phyloP scores from a whole-genome alignment of 2,888 invertebrate genomes.

The Sesamia inferens region DNA sequence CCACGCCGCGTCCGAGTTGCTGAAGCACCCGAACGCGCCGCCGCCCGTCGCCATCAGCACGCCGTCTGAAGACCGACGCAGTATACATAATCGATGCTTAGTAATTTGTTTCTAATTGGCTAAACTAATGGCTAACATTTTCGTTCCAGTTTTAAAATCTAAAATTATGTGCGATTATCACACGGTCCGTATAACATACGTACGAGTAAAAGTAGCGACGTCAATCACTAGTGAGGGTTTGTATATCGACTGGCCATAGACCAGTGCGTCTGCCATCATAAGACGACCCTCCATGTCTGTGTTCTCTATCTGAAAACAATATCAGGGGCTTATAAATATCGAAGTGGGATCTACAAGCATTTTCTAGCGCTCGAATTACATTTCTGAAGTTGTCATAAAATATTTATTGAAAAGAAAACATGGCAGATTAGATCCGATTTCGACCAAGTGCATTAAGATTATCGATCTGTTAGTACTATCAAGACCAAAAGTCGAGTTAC shows the following conservation, averaged over 20 bases:
- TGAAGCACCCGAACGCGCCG: slow-evolving; percentile 93
- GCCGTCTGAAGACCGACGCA: slow-evolving; percentile 83
- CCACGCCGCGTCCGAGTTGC: slow-evolving; percentile 92
- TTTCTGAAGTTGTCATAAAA: background rate
- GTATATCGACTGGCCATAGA: slow-evolving; percentile 91
- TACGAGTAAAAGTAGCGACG: slow-evolving; percentile 92
- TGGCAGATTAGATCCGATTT: background rate
- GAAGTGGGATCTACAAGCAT: background rate
- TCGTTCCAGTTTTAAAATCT: background rate
- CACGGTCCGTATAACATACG: slow-evolving; percentile 33
- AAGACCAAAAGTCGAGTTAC: too few species aligned
- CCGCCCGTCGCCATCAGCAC: slow-evolving; percentile 91
- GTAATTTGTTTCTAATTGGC: background rate
- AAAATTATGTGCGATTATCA: background rate
- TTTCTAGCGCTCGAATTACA: background rate
- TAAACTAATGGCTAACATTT: background rate
- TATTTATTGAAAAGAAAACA: background rate
- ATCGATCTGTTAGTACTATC: background rate
- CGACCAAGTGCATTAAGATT: background rate
- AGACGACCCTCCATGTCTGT: slow-evolving; percentile 95
- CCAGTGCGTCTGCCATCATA: slow-evolving; percentile 94
- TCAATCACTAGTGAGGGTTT: slow-evolving; percentile 92
- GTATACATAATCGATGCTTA: background rate
- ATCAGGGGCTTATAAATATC: background rate
- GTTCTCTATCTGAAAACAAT: slow-evolving; percentile 90